These are phyloP conservation scores for Calcarius ornatus DNA, from an alignment of 2,113 vertebrate species.

Conservation along the genomic window DNA sequence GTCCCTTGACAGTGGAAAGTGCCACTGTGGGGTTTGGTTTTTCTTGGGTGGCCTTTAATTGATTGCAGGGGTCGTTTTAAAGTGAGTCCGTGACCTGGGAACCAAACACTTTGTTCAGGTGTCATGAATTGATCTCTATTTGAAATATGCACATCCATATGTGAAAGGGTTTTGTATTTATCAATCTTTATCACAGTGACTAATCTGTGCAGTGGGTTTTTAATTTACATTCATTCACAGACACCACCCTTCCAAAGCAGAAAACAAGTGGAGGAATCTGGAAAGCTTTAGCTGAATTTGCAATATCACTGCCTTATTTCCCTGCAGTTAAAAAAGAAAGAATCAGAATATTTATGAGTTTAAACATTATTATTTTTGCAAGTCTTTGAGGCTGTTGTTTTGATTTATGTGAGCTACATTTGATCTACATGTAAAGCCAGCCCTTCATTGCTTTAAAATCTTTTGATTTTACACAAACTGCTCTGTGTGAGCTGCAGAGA, in stretches of 20 bases:
- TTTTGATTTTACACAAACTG: not conserved
- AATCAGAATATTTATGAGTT: not conserved
- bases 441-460: not conserved
- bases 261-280: not conserved
- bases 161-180: not conserved
- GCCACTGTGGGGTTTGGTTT: accelerated
- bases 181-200: not conserved
- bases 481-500: not conserved
- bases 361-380: not conserved
- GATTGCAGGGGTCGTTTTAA: accelerated
- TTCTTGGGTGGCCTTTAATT: not conserved
- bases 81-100: accelerated
- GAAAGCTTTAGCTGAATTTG: not conserved
- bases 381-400: constrained; percentile 13
- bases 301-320: not conserved
- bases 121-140: not conserved
- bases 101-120: not conserved
- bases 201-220: not conserved
- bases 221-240: not conserved
- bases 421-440: constrained; percentile 27
- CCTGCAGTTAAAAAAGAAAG: not conserved
- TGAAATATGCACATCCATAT: not conserved
- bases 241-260: not conserved
- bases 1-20: accelerated
- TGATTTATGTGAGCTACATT: constrained; percentile 13